Percentiles rank a stretch among this genome's conserved stretches.
These are phyloP conservation scores for Zenarchopterus dispar DNA, from an alignment of 2,797 vertebrate genomes.

Conservation along the genomic window DNA sequence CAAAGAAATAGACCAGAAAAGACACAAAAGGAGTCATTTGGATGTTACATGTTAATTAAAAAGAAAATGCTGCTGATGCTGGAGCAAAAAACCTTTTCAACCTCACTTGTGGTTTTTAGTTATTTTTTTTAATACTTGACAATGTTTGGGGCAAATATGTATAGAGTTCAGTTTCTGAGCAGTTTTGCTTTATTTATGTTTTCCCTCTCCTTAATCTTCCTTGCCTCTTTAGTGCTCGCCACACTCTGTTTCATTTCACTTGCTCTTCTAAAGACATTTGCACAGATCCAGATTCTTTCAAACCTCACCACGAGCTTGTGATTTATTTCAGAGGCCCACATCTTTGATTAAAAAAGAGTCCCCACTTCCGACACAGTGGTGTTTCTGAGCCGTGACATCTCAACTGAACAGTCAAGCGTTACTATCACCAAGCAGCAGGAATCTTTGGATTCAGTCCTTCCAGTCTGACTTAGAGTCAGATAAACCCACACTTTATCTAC, in stretches of 20 bases:
- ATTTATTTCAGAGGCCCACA: conserved; percentile 15
- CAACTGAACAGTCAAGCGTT: conserved; percentile 22
- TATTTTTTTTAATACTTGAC: background rate
- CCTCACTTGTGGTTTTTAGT: background rate
- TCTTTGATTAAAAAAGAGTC: conserved; percentile 28
- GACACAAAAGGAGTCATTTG: too few relatives aligned
- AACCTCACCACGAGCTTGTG: conserved; percentile 15
- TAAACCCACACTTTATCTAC: background rate
- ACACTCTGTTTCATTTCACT: conserved; percentile 9
- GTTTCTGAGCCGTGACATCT: background rate
- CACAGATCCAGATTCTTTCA: conserved; percentile 25
- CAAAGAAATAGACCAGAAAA: too few relatives aligned
- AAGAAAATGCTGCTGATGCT: too few relatives aligned
- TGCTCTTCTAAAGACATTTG: background rate
- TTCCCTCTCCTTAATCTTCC: background rate
- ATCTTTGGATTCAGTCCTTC: conserved; percentile 22
- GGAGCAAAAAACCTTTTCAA: conserved; percentile 6
- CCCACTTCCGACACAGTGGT: background rate
- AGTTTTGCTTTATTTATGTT: background rate
- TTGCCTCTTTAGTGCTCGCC: background rate
- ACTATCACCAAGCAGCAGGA: conserved; percentile 19
- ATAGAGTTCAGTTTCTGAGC: conserved; percentile 3
- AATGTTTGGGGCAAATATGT: background rate
- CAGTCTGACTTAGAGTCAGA: background rate
- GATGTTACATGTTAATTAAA: too few relatives aligned